Evolutionary conservation across 1,140 invertebrate species (phyloP).

Genomic region (Drosophila obscura): DNA sequence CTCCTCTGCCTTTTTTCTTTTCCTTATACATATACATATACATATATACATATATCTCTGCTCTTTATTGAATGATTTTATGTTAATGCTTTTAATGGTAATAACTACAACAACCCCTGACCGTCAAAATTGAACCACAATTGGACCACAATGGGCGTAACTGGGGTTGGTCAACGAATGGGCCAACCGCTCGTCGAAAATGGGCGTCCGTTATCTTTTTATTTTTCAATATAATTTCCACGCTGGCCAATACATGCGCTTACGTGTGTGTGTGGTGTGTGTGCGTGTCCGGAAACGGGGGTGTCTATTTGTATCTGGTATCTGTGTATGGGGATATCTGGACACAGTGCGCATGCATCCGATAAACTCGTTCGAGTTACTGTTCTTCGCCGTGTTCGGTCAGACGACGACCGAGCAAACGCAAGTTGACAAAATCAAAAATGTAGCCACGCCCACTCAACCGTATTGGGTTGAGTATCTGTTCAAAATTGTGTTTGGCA

Average conservation of each 20-base stretch:
- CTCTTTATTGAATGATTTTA: slow-evolving; percentile 19
- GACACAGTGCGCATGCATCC: slow-evolving; percentile 94
- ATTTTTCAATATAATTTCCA: slow-evolving; percentile 69
- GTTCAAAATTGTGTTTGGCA: slow-evolving; percentile 93
- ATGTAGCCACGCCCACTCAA: slow-evolving; percentile 85
- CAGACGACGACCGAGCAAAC: slow-evolving; percentile 94
- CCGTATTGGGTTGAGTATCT: slow-evolving; percentile 90
- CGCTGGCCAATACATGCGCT: slow-evolving; percentile 39
- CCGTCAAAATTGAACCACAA: slow-evolving; percentile 24
- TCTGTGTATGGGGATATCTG: slow-evolving; percentile 73
- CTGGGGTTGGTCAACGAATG: slow-evolving; percentile 32
- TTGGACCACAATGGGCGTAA: slow-evolving; percentile 12
- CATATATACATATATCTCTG: neutral
- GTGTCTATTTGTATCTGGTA: slow-evolving; percentile 82
- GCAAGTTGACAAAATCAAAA: slow-evolving; percentile 85
- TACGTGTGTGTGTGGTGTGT: slow-evolving; percentile 38
- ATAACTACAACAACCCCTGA: slow-evolving; percentile 38
- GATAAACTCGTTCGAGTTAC: slow-evolving; percentile 95
- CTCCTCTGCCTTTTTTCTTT: slow-evolving; percentile 31
- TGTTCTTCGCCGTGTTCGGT: slow-evolving; percentile 99
- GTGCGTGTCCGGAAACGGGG: slow-evolving; percentile 39
- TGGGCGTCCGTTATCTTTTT: slow-evolving; percentile 82
- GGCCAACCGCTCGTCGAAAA: slow-evolving; percentile 61
- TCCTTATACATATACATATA: slow-evolving; percentile 10
- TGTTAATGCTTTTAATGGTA: slow-evolving; percentile 22